A percentile compares a stretch with the other conserved stretches of the same genome.
phyloP scores from a whole-genome alignment of 2,797 vertebrate genomes.

The Carduelis carduelis region DNA sequence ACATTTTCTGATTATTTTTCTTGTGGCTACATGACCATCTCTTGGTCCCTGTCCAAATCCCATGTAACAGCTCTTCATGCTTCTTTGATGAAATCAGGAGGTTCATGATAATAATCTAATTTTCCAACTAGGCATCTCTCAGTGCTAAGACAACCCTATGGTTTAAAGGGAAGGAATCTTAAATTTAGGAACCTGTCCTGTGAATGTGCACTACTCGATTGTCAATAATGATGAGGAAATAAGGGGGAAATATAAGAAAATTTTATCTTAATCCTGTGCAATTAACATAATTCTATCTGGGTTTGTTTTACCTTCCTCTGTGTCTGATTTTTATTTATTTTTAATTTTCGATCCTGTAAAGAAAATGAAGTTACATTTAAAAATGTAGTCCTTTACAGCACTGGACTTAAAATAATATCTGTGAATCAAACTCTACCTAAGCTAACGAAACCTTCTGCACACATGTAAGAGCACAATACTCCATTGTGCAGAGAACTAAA shows the following conservation, averaged over 20 bases:
- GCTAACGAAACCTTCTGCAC: fast-evolving
- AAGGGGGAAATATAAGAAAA: neutral
- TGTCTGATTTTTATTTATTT: neutral
- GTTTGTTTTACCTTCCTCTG: neutral
- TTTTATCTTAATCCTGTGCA: neutral
- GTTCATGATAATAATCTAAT: neutral
- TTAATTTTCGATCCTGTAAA: neutral
- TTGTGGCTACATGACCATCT: neutral
- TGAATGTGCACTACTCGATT: neutral
- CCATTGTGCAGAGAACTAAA: neutral
- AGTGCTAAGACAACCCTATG: fast-evolving
- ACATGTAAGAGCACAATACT: neutral
- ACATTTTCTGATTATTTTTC: neutral
- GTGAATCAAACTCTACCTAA: neutral
- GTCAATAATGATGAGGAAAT: neutral
- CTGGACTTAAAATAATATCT: neutral
- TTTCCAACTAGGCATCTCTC: neutral
- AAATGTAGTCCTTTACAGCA: neutral
- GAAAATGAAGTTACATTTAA: neutral
- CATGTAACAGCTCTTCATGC: neutral
- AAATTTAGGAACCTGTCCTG: neutral
- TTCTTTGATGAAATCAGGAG: neutral
- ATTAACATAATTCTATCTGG: neutral
- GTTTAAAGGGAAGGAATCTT: neutral
- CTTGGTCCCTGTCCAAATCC: neutral